Base-by-base conservation (phyloP, 2,888 invertebrate genomes). In the Cryptosula pallasiana region DNA sequence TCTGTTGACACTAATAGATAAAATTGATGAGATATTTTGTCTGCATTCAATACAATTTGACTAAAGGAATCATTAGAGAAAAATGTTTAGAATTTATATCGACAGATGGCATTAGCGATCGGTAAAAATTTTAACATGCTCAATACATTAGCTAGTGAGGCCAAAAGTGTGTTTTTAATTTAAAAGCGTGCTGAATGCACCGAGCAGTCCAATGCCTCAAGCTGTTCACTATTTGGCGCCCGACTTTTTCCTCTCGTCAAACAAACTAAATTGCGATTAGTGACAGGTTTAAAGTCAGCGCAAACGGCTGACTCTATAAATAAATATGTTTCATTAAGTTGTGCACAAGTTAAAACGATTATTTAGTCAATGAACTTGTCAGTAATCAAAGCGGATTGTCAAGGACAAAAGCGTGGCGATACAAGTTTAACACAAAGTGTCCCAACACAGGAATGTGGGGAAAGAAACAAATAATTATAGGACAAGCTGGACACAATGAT, bases 201-300 rank as follows among this genome's bases (percentile, higher is more conserved):
- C n/a, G 20, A 45, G 45, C 5, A 5, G 45, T n/a, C n/a, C 45
- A 45, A 45, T 9, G n/a, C n/a, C n/a, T 57, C 57, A 57, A 5
- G 20, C 57, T 57, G 57, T 57, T 57, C 5, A 25, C 25, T 16
- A 57, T 57, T 57, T 57, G 57, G 57, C 57, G 57, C 57, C 57
- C n/a, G 57, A 57, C 57, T 57, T 57, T 57, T 16, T 57, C 57
- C 57, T 16, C 57, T 57, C n/a, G 25, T 23, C 57, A 57, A 5
- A 23, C 25, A 23, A 57, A 57, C 20, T 23, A 23, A 57, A 57
- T 16, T 57, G n/a, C 57, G 57, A 57, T 57, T 57, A 57, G 57
- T 13, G n/a, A 23, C 57, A 57, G 57, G 57, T 57, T 23, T 57
- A 23, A 57, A 57, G 57, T 57, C 57, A 57, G 9, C n/a, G 16